Conservation (phyloP, 2,888 invertebrate genomes). For the Drosophila meridionalis region DNA sequence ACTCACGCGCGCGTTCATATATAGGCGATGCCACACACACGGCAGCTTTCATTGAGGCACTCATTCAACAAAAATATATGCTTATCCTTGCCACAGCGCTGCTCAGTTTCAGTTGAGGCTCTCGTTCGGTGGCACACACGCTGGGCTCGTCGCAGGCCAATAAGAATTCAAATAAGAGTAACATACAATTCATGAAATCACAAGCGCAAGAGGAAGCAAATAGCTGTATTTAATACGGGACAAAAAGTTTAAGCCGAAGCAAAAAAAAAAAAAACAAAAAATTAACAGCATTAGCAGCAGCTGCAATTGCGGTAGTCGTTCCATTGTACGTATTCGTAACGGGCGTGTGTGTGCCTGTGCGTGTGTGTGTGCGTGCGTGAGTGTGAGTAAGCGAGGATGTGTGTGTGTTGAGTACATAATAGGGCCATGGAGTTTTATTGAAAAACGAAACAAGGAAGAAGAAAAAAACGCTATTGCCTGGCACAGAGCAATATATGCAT, state of each 20-base stretch:
- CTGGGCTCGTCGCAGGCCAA: conserved; percentile 70
- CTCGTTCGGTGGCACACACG: conserved; percentile 77
- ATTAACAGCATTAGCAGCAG: conserved; percentile 19
- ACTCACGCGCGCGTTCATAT: background rate
- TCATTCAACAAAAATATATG: conserved; percentile 77
- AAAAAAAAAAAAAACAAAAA: conserved; percentile 8
- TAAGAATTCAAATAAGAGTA: conserved; percentile 46
- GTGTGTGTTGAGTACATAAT: conserved; percentile 77
- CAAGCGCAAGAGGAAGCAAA: conserved; percentile 15
- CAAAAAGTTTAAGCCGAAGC: conserved; percentile 27
- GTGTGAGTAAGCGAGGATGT: conserved; percentile 53
- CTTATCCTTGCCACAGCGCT: conserved; percentile 49
- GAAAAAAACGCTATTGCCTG: conserved; percentile 19
- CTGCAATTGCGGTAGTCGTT: conserved; percentile 35
- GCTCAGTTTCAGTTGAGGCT: conserved; percentile 69
- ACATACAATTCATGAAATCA: conserved; percentile 34
- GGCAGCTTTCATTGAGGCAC: conserved; percentile 64
- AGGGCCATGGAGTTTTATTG: conserved; percentile 80
- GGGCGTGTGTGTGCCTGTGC: conserved; percentile 53
- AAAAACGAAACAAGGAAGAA: conserved; percentile 56
- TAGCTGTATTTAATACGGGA: conserved; percentile 7
- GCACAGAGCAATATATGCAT: conserved; percentile 18
- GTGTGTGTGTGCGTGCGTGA: conserved; percentile 51
- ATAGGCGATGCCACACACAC: conserved; percentile 4
- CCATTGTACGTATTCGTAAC: conserved; percentile 60